phyloP scores from a whole-genome alignment of 1,140 invertebrate genomes.

The Laupala kohalensis region DNA sequence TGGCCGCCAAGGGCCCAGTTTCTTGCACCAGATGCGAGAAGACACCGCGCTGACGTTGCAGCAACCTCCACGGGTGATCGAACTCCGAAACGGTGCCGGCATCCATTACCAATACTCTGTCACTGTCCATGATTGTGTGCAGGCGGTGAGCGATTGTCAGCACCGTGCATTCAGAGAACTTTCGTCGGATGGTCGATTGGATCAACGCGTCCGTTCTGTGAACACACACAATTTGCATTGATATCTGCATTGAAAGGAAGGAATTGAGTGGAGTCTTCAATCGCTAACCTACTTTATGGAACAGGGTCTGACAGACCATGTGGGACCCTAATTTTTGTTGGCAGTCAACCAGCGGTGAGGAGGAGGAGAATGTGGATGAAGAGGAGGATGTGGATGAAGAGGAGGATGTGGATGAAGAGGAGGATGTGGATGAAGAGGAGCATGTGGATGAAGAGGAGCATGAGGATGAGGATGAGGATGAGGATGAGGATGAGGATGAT shows the following conservation, averaged over 20 bases:
- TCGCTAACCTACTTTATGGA: no score
- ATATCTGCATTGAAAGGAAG: not conserved
- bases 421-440: no score
- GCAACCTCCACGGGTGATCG: not conserved
- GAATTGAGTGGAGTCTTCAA: no score
- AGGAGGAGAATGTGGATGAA: no score
- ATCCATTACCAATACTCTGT: conserved; percentile 51
- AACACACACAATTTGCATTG: not conserved
- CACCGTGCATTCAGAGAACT: conserved; percentile 39
- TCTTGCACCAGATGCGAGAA: not conserved
- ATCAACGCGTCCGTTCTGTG: conserved; percentile 32
- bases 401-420: no score
- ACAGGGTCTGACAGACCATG: no score
- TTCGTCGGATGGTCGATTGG: conserved; percentile 34
- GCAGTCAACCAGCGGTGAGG: no score
- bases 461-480: no score
- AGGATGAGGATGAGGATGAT: no score
- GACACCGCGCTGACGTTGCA: not conserved
- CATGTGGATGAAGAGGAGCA: no score
- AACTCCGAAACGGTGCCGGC: conserved; percentile 22
- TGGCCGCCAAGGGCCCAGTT: not conserved
- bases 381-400: no score
- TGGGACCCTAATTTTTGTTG: no score
- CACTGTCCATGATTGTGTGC: conserved; percentile 39
- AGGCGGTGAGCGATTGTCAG: conserved; percentile 50